These are phyloP conservation scores for Cygnus atratus DNA, from an alignment of 2,113 vertebrate genomes.

Conservation along the genomic window DNA sequence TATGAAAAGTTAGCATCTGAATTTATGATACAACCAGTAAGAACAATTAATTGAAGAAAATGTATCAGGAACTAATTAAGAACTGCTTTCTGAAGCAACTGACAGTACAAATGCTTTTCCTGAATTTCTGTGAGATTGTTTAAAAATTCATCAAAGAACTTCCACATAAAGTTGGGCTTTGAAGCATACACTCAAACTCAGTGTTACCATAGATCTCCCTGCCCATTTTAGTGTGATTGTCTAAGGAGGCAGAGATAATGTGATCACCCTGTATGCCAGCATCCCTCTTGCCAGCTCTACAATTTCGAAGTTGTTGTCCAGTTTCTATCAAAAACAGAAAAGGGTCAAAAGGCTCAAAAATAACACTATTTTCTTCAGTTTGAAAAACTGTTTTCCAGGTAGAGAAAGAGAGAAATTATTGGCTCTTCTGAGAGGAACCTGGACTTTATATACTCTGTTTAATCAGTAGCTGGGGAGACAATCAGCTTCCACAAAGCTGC, in stretches of 20 bases:
- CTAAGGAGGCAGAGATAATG: not conserved
- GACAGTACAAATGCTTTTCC: not conserved
- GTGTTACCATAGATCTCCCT: not conserved
- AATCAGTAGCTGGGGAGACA: not conserved
- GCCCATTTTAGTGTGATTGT: not conserved
- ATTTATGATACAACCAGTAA: not conserved
- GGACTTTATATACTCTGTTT: not conserved
- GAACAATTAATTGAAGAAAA: not conserved
- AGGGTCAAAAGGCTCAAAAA: not conserved
- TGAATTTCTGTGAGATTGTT: not conserved
- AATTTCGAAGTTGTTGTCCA: not conserved
- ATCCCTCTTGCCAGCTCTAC: not conserved
- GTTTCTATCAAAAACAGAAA: not conserved
- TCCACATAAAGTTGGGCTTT: not conserved
- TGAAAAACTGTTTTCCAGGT: not conserved
- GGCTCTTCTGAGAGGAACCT: not conserved
- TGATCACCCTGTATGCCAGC: not conserved
- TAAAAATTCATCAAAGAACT: constrained; percentile 57
- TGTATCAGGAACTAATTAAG: not conserved
- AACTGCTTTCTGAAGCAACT: not conserved
- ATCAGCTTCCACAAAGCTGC: not conserved
- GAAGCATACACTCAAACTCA: not conserved
- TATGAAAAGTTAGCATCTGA: not conserved
- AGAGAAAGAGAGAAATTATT: not conserved
- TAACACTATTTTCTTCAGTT: not conserved